Conservation (phyloP, 2,888 invertebrate genomes). For the Caenorhabditis macrosperma region DNA sequence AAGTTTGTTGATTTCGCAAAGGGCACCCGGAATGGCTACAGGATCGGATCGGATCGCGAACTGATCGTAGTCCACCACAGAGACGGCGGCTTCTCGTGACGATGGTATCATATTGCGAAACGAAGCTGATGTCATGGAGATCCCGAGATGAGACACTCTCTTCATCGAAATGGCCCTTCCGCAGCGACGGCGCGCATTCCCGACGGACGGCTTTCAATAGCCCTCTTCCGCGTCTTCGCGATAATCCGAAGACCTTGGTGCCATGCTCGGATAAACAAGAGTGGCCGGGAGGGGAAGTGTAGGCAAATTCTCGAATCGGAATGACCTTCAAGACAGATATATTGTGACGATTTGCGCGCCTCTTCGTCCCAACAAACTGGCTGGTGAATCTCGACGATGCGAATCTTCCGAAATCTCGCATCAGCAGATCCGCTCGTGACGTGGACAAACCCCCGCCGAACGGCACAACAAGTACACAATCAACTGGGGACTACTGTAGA, state of each 20-base stretch:
- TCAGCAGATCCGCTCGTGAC: background rate
- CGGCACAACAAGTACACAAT: slow-evolving; percentile 4
- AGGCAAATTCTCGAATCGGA: slow-evolving; percentile 49
- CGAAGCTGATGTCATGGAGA: slow-evolving; percentile 8
- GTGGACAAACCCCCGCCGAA: slow-evolving; percentile 16
- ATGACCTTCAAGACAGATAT: slow-evolving; percentile 54
- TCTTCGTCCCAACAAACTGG: slow-evolving; percentile 19
- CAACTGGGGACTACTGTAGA: background rate
- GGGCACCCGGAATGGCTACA: slow-evolving; percentile 2
- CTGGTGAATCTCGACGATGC: slow-evolving; percentile 14
- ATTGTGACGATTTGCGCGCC: slow-evolving; percentile 53
- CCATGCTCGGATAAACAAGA: slow-evolving; percentile 52
- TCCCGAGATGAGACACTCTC: no score
- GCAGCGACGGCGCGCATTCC: no score
- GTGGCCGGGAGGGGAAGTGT: slow-evolving; percentile 24
- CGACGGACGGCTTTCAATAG: slow-evolving; percentile 5
- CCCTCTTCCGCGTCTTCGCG: slow-evolving; percentile 7
- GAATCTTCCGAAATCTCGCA: slow-evolving; percentile 20
- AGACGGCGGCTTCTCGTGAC: slow-evolving; percentile 7
- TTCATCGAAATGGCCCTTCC: no score
- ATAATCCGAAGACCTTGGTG: slow-evolving; percentile 47
- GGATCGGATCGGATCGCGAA: background rate
- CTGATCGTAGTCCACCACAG: background rate
- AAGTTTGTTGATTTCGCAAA: slow-evolving; percentile 15
- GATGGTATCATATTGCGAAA: slow-evolving; percentile 6